phyloP scores from a whole-genome alignment of 2,113 vertebrate genomes.

The Brachirus orientalis region DNA sequence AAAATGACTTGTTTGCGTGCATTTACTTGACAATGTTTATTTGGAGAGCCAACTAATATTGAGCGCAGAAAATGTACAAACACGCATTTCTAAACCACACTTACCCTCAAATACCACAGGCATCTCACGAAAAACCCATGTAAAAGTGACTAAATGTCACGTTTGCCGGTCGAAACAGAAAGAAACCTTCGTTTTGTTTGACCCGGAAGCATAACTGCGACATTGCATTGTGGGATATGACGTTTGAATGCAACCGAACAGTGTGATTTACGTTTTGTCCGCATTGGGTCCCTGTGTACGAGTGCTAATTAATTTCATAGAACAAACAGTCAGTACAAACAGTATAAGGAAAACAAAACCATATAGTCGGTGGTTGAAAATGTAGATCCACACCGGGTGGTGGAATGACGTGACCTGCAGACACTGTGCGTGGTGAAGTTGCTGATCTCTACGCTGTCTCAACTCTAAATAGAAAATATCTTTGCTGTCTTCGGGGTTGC shows the following conservation, averaged over 20 bases:
- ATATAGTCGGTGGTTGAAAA: no score
- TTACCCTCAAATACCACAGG: conserved; percentile 24
- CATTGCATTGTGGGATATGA: conserved; percentile 57
- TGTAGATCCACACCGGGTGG: no score
- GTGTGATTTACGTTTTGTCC: no score
- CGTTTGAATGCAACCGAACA: conserved; percentile 16
- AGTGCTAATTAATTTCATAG: no score
- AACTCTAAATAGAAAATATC: conserved; percentile 17
- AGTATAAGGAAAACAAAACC: no score
- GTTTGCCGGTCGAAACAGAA: conserved; percentile 26
- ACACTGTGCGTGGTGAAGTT: conserved; percentile 11
- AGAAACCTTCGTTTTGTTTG: not conserved
- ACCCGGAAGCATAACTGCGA: conserved; percentile 46
- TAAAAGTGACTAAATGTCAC: not conserved
- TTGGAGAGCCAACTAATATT: not conserved
- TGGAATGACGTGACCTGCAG: no score
- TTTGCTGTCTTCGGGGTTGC: conserved; percentile 9
- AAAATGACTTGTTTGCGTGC: not conserved
- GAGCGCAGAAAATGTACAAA: not conserved
- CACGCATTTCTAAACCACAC: accelerated
- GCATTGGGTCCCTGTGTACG: no score
- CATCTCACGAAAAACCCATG: not conserved
- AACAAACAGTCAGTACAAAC: no score
- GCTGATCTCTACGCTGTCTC: conserved; percentile 25
- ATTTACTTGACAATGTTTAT: not conserved